Percentiles rank a stretch among this genome's conserved stretches.
These are phyloP conservation scores for Phaenicophaeus curvirostris DNA, from an alignment of 2,797 vertebrate genomes.

Conservation along the genomic window DNA sequence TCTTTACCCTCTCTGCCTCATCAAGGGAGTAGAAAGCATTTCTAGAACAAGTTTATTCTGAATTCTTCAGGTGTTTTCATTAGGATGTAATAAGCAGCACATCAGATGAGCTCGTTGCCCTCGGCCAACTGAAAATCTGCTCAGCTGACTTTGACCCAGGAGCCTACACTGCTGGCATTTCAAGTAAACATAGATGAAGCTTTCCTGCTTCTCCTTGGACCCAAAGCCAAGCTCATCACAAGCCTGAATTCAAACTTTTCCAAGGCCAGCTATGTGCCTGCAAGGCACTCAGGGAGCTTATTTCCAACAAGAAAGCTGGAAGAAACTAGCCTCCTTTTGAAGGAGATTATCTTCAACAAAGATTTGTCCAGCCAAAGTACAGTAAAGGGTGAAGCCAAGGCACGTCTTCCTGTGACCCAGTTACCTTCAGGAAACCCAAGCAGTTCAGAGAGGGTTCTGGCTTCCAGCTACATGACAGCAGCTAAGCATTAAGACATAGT, in stretches of 20 bases:
- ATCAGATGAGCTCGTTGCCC: background rate
- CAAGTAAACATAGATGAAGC: background rate
- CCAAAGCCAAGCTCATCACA: background rate
- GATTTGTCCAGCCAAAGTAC: background rate
- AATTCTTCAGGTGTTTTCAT: background rate
- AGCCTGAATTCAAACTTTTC: background rate
- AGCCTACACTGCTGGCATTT: background rate
- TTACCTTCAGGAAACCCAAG: constrained; percentile 21
- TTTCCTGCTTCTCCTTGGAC: background rate
- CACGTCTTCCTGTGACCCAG: background rate
- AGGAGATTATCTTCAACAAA: background rate
- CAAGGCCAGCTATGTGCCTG: background rate
- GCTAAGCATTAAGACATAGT: background rate
- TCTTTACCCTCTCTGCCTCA: background rate
- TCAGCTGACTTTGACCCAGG: background rate
- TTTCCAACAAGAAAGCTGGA: background rate
- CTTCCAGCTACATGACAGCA: background rate
- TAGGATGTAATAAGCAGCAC: background rate
- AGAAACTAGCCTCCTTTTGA: background rate
- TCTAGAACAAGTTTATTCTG: background rate
- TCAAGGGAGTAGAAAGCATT: background rate
- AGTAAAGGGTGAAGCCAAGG: background rate
- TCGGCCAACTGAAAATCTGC: background rate
- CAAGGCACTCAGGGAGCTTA: background rate
- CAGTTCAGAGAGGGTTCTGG: background rate